Base-by-base conservation (phyloP, 2,888 invertebrate species). In the Pocota personata region DNA sequence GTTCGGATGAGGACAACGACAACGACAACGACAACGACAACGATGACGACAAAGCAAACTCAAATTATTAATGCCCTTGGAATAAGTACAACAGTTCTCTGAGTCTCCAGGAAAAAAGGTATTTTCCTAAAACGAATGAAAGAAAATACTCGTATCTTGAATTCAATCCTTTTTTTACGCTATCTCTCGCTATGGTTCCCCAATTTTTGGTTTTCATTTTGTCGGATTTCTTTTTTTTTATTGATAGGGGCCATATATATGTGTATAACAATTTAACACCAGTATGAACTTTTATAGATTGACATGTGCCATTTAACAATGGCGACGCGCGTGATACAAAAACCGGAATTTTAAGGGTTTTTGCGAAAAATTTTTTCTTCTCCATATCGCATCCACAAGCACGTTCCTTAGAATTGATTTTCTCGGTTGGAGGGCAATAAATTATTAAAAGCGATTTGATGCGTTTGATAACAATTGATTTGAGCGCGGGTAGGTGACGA, bases 371-470 rank as follows among this genome's bases (percentile, higher is more conserved):
- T 8, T 8, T 12, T 3, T n/a, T 21, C 12, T 27, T 37, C 37
- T 40, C 5, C 8, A 6, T 32, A 16, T 37, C 19, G 12, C 43
- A 14, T 32, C 67, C 21, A 58, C 19, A 48, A 46, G 32, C 27
- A 58, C 50, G 64, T 37, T 66, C 30, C 57, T 27, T 10, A 21
- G 43, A 58, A 69, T 71, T 64, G 71, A 72, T 64, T 71, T 72
- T 79, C 46, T 24, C 57, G 48, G 48, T 72, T 64, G 52, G 64
- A 46, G 52, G 64, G 57, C 62, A 79, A 72, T 79, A 48, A 79
- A 79, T 79, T 79, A 64, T 79, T 79, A 48, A 72, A 72, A 79
- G 21, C 40, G 48, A 64, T 72, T 79, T 72, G 30, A 77, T 77
- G 67, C 64, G 43, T 75, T 77, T 30, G 58, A 60, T 50, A 60